phyloP scores from a whole-genome alignment of 1,140 invertebrate species.

The Atta cephalotes region DNA sequence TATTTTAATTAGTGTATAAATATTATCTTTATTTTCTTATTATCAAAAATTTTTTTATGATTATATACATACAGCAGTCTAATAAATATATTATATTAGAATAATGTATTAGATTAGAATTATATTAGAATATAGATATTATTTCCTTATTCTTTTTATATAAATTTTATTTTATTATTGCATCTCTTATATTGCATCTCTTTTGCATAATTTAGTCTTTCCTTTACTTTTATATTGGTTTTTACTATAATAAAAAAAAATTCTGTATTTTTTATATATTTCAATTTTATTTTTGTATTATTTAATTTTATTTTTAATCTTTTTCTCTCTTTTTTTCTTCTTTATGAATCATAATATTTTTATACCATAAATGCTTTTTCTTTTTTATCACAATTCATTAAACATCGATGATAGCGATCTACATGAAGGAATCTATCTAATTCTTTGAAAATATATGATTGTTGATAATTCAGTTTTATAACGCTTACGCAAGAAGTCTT shows the following conservation, averaged over 20 bases:
- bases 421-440: background rate
- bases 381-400: background rate
- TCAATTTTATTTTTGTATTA: background rate
- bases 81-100: background rate
- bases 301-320: background rate
- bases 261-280: background rate
- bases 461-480: slow-evolving; percentile 23
- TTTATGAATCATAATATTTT: background rate
- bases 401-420: background rate
- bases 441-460: slow-evolving; percentile 22
- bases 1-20: background rate
- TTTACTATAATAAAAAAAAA: background rate
- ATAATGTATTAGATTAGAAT: no score
- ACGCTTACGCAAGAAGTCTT: slow-evolving; percentile 66
- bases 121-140: background rate
- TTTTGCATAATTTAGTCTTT: background rate
- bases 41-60: background rate
- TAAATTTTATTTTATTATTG: background rate
- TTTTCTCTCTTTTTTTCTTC: background rate
- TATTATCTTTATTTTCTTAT: background rate
- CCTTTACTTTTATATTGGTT: background rate
- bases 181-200: background rate
- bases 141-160: background rate
- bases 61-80: background rate
- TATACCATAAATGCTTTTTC: background rate